Evolutionary conservation across 2,888 invertebrate species (phyloP), one percentile per base, ranked within the genome.

Genomic region (Acanthosepion lycidas): DNA sequence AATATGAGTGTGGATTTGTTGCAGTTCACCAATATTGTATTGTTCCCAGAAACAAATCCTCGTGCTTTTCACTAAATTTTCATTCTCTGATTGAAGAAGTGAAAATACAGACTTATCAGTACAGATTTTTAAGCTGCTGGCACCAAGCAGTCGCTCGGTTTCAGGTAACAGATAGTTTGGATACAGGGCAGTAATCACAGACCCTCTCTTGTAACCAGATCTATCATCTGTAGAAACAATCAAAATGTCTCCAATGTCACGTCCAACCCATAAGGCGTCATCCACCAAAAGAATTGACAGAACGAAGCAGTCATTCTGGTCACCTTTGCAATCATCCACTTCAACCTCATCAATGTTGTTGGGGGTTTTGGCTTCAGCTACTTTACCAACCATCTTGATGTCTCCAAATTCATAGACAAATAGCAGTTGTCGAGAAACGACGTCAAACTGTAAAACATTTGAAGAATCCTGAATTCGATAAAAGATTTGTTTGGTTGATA

Each of bases 261-360:
- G 96, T 2, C 96, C 96, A 6, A 96, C 95, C 97, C 97, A 96
- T 93, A 97, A 94, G 4, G 96, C 95, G 94, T 96, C 96, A 28
- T 95, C 95, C 12, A 96, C 96, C 94, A 95, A 94, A 20, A 95
- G 94, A 6, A 96, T 94, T 4, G 96, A 96, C 78, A 95, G 95
- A 6, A 96, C n/a, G 15, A 26, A 92, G 48, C 49, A 92, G 49
- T 92, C 42, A 42, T 42, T 18, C 20, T 8, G 51, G 0, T 92
- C 9, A 12, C 48, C 42, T 12, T 49, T n/a, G 12, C 1, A 2
- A 78, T 78, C 78, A 78, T 15, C 1, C n/a, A 0, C n/a, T 78
- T 78, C 1, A 78, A 33, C 78, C 33, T 78, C n/a, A 33, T 78
- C 78, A 8, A 12, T 33, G 0, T n/a, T 78, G n/a, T 78, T 33